Conservation (phyloP, 2,113 vertebrate species). For the Felis chaus region DNA sequence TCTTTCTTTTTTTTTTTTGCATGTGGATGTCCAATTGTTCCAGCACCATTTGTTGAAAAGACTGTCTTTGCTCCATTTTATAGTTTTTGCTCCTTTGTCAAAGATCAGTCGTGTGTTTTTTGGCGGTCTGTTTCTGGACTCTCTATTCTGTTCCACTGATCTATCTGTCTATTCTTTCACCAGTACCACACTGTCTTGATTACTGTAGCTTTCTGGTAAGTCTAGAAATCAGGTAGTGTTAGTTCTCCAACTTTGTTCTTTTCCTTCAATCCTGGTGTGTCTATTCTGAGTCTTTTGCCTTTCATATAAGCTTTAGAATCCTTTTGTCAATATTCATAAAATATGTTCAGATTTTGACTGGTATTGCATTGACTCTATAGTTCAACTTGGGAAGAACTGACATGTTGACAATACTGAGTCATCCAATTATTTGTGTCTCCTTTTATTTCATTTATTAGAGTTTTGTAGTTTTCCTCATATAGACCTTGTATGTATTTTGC, state of each 20-base stretch:
- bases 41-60: background rate
- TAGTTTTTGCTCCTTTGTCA: background rate
- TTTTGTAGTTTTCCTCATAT: background rate
- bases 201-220: background rate
- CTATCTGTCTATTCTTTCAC: background rate
- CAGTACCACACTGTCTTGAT: background rate
- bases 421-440: background rate
- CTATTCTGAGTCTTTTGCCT: background rate
- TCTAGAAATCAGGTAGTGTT: background rate
- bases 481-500: background rate
- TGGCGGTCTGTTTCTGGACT: background rate
- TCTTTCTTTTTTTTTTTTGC: too few species aligned
- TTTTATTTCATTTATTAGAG: background rate
- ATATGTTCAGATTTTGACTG: background rate
- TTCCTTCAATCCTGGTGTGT: background rate
- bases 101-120: background rate
- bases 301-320: background rate
- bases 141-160: background rate
- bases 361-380: background rate
- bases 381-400: background rate
- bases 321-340: background rate
- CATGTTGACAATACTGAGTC: background rate
- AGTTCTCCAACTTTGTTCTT: background rate
- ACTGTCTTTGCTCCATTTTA: background rate
- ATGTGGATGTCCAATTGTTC: background rate